Percentiles rank a stretch among this genome's conserved stretches.
These are phyloP conservation scores for Chesias legatella DNA, from an alignment of 2,888 invertebrate genomes.

Conservation along the genomic window DNA sequence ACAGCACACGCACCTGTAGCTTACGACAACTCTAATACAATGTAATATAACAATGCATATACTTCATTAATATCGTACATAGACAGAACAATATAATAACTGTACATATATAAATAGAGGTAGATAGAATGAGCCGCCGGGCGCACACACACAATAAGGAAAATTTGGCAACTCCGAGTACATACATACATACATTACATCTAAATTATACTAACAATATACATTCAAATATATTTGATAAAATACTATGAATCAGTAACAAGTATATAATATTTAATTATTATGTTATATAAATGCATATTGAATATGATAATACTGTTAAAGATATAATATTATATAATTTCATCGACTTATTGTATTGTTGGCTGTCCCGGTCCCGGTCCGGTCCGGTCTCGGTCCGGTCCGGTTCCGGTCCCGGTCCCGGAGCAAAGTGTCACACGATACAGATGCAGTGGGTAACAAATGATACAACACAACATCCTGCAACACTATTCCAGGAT, in stretches of 20 bases:
- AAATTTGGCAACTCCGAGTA: conserved; percentile 58
- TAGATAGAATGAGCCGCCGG: conserved; percentile 14
- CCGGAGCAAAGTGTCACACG: no score
- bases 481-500: no score
- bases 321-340: conserved; percentile 8
- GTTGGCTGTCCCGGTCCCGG: no score
- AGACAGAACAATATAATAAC: conserved; percentile 4
- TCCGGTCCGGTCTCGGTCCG: no score
- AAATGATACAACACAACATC: no score
- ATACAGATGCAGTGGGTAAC: no score
- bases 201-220: conserved; percentile 3
- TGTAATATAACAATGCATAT: conserved; percentile 2
- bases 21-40: no score
- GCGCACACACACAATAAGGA: conserved; percentile 39
- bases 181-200: conserved; percentile 22
- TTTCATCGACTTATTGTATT: no score
- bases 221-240: not conserved
- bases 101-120: conserved; percentile 10
- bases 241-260: no score
- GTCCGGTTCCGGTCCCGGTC: no score
- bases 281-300: conserved; percentile 12
- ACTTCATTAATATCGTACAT: conserved; percentile 5
- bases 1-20: no score
- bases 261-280: no score
- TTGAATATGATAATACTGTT: conserved; percentile 25